These are phyloP conservation scores for Halocaridina rubra DNA, from an alignment of 2,888 invertebrate genomes.

Conservation along the genomic window DNA sequence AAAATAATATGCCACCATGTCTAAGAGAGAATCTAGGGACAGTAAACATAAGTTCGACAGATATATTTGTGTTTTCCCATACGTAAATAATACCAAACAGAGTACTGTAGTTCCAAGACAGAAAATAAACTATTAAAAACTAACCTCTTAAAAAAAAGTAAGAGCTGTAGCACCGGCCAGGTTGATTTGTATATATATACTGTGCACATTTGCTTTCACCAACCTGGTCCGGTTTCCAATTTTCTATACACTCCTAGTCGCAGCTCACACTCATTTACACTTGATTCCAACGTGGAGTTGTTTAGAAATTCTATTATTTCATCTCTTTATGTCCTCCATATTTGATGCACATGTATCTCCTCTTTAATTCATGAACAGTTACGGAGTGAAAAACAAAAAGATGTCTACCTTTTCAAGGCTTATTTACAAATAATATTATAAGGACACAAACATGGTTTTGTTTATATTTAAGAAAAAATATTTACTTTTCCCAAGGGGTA, in stretches of 20 bases:
- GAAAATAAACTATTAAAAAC: conserved; percentile 21
- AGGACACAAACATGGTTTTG: too few relatives aligned
- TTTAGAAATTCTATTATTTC: not conserved
- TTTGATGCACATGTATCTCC: not conserved
- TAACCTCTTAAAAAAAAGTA: not conserved
- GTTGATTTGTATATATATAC: conserved; percentile 49
- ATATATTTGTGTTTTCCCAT: conserved; percentile 45
- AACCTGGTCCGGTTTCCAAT: conserved; percentile 50
- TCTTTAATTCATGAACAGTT: not conserved
- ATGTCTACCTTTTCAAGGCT: too few relatives aligned
- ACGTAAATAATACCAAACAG: conserved; percentile 17
- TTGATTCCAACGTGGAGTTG: conserved; percentile 30
- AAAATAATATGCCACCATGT: too few relatives aligned
- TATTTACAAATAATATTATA: too few relatives aligned
- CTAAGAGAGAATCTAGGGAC: too few relatives aligned
- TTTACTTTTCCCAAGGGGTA: too few relatives aligned
- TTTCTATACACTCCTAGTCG: conserved; percentile 53
- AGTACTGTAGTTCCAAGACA: conserved; percentile 26
- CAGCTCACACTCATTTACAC: conserved; percentile 53
- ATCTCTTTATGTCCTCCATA: not conserved
- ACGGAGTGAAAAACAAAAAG: not conserved
- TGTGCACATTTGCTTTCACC: conserved; percentile 56
- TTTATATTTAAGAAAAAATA: too few relatives aligned
- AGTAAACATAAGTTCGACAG: too few relatives aligned
- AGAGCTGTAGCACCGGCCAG: conserved; percentile 30